Percentiles rank a stretch among this genome's conserved stretches.
These are phyloP conservation scores for Oncorhynchus clarkii DNA, from an alignment of 2,113 vertebrate species.

Conservation along the genomic window DNA sequence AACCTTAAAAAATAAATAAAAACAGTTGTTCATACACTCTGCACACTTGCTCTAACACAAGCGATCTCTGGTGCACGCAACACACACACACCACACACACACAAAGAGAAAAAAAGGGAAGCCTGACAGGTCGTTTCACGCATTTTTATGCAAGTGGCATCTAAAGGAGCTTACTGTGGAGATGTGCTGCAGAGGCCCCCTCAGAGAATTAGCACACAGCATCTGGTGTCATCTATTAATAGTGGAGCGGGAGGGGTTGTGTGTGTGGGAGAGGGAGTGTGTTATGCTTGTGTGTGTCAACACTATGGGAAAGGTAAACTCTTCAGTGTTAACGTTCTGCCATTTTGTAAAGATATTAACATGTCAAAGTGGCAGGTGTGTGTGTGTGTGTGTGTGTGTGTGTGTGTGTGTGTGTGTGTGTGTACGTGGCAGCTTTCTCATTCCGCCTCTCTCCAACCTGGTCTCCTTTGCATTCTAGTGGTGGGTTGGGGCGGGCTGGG, in stretches of 20 bases:
- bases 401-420: neutral
- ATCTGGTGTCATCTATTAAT: slow-evolving; percentile 67
- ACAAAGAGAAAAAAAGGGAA: slow-evolving; percentile 23
- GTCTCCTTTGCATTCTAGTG: slow-evolving; percentile 41
- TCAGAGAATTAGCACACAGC: slow-evolving; percentile 55
- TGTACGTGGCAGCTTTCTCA: slow-evolving; percentile 35
- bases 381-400: neutral
- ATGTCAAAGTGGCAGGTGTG: neutral
- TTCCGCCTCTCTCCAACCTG: slow-evolving; percentile 38
- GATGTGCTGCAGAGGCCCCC: slow-evolving; percentile 49
- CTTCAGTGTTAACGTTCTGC: too few species aligned
- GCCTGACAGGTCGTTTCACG: slow-evolving; percentile 63
- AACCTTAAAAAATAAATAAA: neutral
- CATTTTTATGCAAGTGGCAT: slow-evolving; percentile 64
- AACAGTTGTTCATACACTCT: neutral
- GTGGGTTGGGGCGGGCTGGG: slow-evolving; percentile 23
- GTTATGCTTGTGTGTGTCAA: neutral
- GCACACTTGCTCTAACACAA: neutral
- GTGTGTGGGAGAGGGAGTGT: neutral
- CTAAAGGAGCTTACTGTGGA: slow-evolving; percentile 57
- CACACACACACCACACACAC: neutral
- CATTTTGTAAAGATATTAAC: too few species aligned
- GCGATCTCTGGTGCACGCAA: neutral
- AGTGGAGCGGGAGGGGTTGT: slow-evolving; percentile 16
- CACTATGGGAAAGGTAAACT: neutral